Percentiles rank a stretch among this genome's conserved stretches.
Evolutionary conservation across 2,113 vertebrate genomes (phyloP).

Genomic region (Eulemur macaco): DNA sequence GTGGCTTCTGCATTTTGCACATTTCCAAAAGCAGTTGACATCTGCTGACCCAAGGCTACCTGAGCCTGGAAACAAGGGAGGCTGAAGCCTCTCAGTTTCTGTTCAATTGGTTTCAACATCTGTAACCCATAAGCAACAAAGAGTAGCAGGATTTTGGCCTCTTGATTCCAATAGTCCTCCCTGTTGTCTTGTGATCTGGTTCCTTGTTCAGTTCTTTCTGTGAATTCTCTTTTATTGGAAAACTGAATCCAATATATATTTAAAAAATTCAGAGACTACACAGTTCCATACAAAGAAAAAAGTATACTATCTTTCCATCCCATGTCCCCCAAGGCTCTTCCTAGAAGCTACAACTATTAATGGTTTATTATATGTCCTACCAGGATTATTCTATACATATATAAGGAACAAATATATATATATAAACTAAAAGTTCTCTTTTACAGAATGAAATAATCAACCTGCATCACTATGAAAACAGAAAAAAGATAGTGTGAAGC

Average conservation of each 20-base stretch:
- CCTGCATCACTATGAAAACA: not conserved
- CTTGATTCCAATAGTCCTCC: not conserved
- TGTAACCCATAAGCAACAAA: constrained; percentile 48
- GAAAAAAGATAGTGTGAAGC: not conserved
- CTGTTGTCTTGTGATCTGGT: not conserved
- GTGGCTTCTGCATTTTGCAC: not conserved
- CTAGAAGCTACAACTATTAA: not conserved
- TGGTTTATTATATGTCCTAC: not conserved
- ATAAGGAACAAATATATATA: not conserved
- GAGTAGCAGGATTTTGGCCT: not conserved
- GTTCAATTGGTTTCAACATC: constrained; percentile 27
- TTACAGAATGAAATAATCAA: not conserved
- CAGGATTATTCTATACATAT: not conserved
- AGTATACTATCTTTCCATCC: not conserved
- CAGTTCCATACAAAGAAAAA: not conserved
- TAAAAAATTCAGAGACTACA: not conserved
- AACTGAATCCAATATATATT: not conserved
- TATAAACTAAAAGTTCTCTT: not conserved
- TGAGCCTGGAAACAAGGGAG: not conserved
- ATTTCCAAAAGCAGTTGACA: constrained; percentile 31
- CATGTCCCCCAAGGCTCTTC: not conserved
- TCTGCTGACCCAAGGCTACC: constrained; percentile 30
- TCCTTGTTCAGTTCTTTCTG: not conserved
- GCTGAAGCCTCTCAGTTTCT: not conserved
- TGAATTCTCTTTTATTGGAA: constrained; percentile 10